Percentiles rank a stretch among this genome's conserved stretches.
Evolutionary conservation across 2,888 invertebrate genomes (phyloP).

Genomic region (Syrphus vitripennis): DNA sequence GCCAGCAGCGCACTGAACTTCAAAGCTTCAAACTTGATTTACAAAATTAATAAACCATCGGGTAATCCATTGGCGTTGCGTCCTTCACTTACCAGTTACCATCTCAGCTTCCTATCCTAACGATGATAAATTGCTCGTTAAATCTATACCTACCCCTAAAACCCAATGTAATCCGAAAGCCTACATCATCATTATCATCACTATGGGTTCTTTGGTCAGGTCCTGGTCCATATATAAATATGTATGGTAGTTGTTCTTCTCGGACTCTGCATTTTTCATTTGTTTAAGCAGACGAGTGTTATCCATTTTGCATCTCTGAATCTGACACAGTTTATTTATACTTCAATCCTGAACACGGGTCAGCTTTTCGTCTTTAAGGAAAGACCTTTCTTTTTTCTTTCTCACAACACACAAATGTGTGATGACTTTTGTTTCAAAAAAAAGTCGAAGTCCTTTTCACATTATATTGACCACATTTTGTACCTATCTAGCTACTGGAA

Average conservation of each 20-base stretch:
- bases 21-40: conserved; percentile 64
- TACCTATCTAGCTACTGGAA: too few species aligned
- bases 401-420: neutral
- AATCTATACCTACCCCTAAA: conserved; percentile 40
- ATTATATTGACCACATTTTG: neutral
- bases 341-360: conserved; percentile 51
- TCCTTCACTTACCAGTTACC: conserved; percentile 28
- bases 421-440: conserved; percentile 40
- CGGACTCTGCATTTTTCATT: conserved; percentile 65
- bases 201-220: neutral
- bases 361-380: conserved; percentile 32
- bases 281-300: conserved; percentile 50
- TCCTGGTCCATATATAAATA: too few species aligned
- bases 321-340: conserved; percentile 66
- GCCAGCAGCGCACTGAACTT: too few species aligned
- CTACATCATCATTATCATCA: conserved; percentile 57
- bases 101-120: conserved; percentile 55
- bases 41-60: conserved; percentile 64
- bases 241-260: neutral
- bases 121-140: conserved; percentile 67
- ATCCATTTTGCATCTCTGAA: conserved; percentile 57
- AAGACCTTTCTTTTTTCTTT: neutral
- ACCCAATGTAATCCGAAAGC: conserved; percentile 62
- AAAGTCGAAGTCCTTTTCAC: conserved; percentile 10
- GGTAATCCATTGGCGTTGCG: conserved; percentile 40